Evolutionary conservation across 2,888 invertebrate species (phyloP), one percentile per base, ranked within the genome.

Genomic region (Marronus borbonicus): DNA sequence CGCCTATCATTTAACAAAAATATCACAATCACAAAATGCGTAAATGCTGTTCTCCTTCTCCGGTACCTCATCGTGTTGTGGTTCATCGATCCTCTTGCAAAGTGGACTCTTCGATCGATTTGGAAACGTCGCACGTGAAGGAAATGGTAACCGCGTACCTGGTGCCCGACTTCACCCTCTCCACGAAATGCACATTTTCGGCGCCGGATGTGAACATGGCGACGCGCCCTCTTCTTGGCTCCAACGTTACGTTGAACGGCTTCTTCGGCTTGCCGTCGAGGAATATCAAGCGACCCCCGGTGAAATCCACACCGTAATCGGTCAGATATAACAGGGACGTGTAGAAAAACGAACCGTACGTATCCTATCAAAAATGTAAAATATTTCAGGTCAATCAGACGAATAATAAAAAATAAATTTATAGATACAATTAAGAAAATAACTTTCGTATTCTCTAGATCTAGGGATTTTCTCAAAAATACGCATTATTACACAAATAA

Each of bases 181-280:
- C 97, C 1, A 97, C 95, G 87, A 91, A 92, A 88, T 97, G 96
- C 0, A 92, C 87, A 89, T 97, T 97, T 89, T 97, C 97, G 58
- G 92, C 92, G 14, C 97, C 97, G 65, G 97, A 96, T 0, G 96
- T 96, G 86, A 97, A 97, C 89, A 95, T 94, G 44, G 94, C 94
- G 1, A 97, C 92, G 81, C 97, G 91, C 20, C 94, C 94, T 87
- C 92, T 92, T 83, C 93, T 91, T 0, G 97, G 97, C 87, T 97
- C 97, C 65, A 95, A 89, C 0, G 93, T 92, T 72, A 93, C 89
- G 81, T 95, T 95, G n/a, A 88, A 86, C 17, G 85, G 84, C 77
- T 91, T 91, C n/a, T 89, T 88, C 64, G 90, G 89, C 8, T 76
- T 72, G 44, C 90, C 89, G 85, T 96, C 95, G 14, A 94, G 88